Evolutionary conservation across 2,113 vertebrate genomes (phyloP).

Genomic region (Callithrix jacchus): DNA sequence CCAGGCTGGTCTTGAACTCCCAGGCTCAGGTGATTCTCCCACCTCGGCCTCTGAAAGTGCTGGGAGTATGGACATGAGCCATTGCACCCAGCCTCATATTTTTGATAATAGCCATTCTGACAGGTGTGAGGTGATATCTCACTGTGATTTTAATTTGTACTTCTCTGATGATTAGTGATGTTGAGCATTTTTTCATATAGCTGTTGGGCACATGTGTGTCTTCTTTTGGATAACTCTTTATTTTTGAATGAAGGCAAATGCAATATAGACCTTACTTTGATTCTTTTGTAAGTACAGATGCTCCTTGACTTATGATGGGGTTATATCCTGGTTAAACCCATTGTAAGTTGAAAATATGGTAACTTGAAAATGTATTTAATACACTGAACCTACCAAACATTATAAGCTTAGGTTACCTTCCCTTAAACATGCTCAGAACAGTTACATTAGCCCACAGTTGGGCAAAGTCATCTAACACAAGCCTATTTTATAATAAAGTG

Average conservation of each 20-base stretch:
- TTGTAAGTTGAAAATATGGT: background rate
- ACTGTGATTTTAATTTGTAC: background rate
- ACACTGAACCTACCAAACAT: background rate
- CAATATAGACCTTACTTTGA: background rate
- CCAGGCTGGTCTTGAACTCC: too few species aligned
- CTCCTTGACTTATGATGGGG: background rate
- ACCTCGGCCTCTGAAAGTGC: too few species aligned
- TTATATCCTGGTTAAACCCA: background rate
- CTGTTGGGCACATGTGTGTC: background rate
- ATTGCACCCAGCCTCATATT: background rate
- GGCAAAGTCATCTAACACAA: background rate
- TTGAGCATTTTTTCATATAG: background rate
- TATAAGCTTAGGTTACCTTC: background rate
- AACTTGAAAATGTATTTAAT: background rate
- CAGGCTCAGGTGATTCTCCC: too few species aligned
- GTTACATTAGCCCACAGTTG: background rate
- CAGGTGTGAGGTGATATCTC: background rate
- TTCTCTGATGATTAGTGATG: background rate
- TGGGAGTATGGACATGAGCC: too few species aligned
- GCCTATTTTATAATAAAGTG: background rate
- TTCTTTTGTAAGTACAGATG: background rate
- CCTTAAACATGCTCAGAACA: background rate
- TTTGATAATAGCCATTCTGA: background rate
- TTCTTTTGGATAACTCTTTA: background rate
- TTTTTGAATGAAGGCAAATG: slow-evolving; percentile 48